phyloP scores from a whole-genome alignment of 2,888 invertebrate species.

The Coelogynopora nodosa region DNA sequence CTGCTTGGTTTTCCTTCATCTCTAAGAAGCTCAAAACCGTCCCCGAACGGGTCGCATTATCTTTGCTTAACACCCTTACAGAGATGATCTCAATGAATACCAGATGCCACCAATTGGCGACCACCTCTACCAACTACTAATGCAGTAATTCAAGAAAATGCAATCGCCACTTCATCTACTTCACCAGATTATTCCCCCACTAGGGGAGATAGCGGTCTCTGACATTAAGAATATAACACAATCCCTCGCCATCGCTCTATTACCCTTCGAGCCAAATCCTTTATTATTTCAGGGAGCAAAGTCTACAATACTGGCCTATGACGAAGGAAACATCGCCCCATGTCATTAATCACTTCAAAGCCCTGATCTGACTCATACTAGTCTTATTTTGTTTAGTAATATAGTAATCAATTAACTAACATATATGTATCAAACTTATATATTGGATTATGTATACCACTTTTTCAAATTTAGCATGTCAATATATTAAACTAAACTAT shows the following conservation, averaged over 20 bases:
- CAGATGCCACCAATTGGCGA: not conserved
- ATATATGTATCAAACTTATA: too few relatives aligned
- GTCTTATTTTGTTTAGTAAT: too few relatives aligned
- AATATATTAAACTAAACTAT: too few relatives aligned
- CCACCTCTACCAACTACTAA: not conserved
- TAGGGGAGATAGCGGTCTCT: not conserved
- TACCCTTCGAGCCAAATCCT: conserved; percentile 6
- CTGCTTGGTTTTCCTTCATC: conserved; percentile 17
- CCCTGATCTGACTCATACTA: too few relatives aligned
- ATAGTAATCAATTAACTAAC: too few relatives aligned
- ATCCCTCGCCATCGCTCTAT: conserved; percentile 17
- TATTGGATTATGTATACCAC: too few relatives aligned
- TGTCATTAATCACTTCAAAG: too few relatives aligned
- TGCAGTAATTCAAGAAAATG: conserved; percentile 18
- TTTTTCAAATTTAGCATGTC: too few relatives aligned
- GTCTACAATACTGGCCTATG: conserved; percentile 3
- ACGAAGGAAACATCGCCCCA: too few relatives aligned
- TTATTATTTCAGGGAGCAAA: conserved; percentile 12
- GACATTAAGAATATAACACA: not conserved
- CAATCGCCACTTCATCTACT: not conserved
- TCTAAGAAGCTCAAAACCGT: not conserved
- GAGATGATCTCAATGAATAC: conserved; percentile 3
- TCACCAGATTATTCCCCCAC: conserved; percentile 18
- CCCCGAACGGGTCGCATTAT: conserved; percentile 10
- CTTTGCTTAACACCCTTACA: not conserved